Evolutionary conservation across 2,797 vertebrate genomes (phyloP), one percentile per base, ranked within the genome.

Genomic region (Anomalospiza imberbis): DNA sequence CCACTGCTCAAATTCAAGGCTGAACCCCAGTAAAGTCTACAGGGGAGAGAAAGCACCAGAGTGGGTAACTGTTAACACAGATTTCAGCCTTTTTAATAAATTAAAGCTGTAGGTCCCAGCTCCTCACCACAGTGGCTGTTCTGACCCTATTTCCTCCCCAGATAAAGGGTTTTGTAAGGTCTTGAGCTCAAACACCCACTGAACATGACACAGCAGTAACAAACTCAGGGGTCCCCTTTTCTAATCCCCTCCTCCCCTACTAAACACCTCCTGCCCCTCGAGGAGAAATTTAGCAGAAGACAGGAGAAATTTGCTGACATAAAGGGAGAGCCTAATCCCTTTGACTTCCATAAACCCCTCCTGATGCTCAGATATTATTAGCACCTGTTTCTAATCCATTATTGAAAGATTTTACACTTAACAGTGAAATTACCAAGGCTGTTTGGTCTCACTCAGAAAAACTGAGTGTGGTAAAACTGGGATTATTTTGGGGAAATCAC

Each of bases 361-460:
- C 48, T 85, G 31, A 22, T 40, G 40, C 47, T 70, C 70, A 55
- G 70, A 8, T 73, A 85, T 62, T 61, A 55, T 87, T 79, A 79
- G 42, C 63, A 79, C 65, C 60, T 91, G 57, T 71, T 89, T 85
- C 80, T 85, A 76, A 91, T 76, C 77, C 45, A 67, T 85, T 92
- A 82, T 61, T 53, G 67, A 83, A 87, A 85, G 61, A 3, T 47
- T 93, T 93, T 73, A 50, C 2, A 1, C 20, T 85, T 42, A 84
- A 78, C 80, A 90, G 74, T 67, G 70, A 90, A 88, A 75, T 61
- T 55, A 25, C n/a, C 10, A 3, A 36, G 18, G n/a, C 13, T 75
- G 32, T 55, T 32, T 20, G 8, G 13, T 75, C 29, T 73, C n/a
- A 34, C 66, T 65, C 36, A 40, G 47, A 34, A 73, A 85, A 77